Conservation (phyloP, 2,113 vertebrate species). For the Isichthys henryi region DNA sequence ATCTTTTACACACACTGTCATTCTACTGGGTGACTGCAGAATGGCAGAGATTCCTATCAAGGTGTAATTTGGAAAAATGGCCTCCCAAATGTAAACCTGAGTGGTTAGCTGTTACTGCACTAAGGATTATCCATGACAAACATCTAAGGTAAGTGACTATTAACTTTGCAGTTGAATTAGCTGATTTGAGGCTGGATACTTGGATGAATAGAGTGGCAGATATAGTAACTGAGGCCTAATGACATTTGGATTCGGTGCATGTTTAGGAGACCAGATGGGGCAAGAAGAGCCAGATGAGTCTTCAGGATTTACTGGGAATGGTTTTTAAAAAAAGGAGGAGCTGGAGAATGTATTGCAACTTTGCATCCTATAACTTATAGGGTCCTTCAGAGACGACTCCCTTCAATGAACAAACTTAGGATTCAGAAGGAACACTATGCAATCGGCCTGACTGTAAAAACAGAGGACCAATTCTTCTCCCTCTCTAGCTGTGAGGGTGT, state of each 20-base stretch:
- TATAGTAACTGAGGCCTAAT: not conserved
- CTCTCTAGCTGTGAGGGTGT: not conserved
- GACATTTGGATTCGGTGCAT: not conserved
- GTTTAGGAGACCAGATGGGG: not conserved
- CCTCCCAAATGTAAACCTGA: too few species aligned
- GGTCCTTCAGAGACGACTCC: not conserved
- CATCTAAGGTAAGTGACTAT: too few species aligned
- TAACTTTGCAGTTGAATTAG: not conserved
- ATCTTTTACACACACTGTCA: too few species aligned
- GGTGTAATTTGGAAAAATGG: too few species aligned
- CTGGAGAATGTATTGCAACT: not conserved
- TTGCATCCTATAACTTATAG: not conserved
- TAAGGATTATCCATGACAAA: too few species aligned
- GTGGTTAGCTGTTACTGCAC: too few species aligned
- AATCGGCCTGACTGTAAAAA: not conserved
- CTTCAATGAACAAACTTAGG: not conserved
- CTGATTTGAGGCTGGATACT: not conserved
- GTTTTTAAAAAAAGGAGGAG: not conserved
- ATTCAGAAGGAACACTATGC: not conserved
- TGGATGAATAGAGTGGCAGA: not conserved
- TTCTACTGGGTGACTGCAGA: too few species aligned
- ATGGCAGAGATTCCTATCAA: too few species aligned
- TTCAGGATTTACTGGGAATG: not conserved
- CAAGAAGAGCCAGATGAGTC: not conserved
- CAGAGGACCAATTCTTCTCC: not conserved